Evolutionary conservation across 2,113 vertebrate species (phyloP).

Genomic region (Psephotus haematonotus): DNA sequence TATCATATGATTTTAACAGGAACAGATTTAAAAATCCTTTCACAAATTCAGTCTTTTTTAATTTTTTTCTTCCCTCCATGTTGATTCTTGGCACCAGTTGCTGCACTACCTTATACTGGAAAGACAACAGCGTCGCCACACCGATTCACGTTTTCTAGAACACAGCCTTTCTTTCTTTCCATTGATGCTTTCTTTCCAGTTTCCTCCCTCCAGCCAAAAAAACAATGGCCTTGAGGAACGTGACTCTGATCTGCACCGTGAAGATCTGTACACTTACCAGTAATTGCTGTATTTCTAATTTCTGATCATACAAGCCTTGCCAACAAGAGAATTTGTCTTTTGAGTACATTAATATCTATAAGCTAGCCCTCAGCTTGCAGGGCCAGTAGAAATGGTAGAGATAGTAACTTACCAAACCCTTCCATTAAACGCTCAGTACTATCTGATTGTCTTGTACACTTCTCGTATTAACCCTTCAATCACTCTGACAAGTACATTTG

Average conservation of each 20-base stretch:
- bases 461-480: conserved; percentile 27
- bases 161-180: not conserved
- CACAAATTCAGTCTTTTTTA: not conserved
- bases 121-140: not conserved
- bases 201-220: not conserved
- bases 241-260: not conserved
- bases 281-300: conserved; percentile 39
- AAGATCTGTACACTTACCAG: not conserved
- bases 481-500: conserved; percentile 6
- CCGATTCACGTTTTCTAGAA: not conserved
- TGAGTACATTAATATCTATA: conserved; percentile 9
- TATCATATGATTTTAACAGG: not conserved
- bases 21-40: not conserved
- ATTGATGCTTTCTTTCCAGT: not conserved
- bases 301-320: conserved; percentile 1
- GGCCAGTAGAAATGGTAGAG: not conserved
- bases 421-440: not conserved
- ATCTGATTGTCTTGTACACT: not conserved
- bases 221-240: not conserved
- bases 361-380: not conserved
- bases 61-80: not conserved
- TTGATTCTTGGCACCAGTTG: not conserved
- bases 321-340: conserved; percentile 28
- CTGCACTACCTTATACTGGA: not conserved
- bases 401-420: not conserved